These are phyloP conservation scores for Rachycentron canadum DNA, from an alignment of 2,797 vertebrate genomes.

Conservation along the genomic window DNA sequence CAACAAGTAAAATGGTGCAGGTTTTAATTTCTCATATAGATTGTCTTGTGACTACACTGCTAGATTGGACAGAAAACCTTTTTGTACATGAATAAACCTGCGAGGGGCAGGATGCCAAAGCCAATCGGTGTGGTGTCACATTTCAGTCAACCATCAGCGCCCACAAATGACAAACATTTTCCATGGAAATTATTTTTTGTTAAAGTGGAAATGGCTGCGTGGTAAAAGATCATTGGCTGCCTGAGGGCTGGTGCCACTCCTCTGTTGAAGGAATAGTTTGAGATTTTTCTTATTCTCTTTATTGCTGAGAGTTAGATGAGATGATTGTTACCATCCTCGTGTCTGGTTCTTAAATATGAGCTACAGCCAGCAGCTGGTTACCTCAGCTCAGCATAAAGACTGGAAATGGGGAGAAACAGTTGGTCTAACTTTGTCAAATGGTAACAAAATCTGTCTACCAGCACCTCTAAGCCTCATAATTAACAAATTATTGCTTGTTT, in stretches of 20 bases:
- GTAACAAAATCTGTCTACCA: not conserved
- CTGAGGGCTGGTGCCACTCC: not conserved
- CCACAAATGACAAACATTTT: conserved; percentile 42
- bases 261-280: not conserved
- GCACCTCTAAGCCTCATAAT: not conserved
- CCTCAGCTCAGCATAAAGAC: conserved; percentile 6
- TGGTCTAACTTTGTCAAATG: not conserved
- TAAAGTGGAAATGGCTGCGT: conserved; percentile 31
- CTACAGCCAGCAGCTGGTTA: not conserved
- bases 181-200: conserved; percentile 23
- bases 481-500: not conserved
- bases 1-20: conserved; percentile 88
- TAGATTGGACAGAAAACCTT: conserved; percentile 80
- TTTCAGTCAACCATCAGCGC: conserved; percentile 67
- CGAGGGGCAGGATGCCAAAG: conserved; percentile 50
- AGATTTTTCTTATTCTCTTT: not conserved
- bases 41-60: conserved; percentile 88
- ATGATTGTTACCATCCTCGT: no score
- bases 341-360: not conserved
- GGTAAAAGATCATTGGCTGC: not conserved
- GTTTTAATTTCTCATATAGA: conserved; percentile 87
- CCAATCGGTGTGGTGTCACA: conserved; percentile 74
- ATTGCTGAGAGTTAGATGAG: not conserved
- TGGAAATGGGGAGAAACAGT: not conserved
- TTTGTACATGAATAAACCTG: conserved; percentile 78